phyloP scores from a whole-genome alignment of 2,113 vertebrate species.

The Oncorhynchus mykiss region DNA sequence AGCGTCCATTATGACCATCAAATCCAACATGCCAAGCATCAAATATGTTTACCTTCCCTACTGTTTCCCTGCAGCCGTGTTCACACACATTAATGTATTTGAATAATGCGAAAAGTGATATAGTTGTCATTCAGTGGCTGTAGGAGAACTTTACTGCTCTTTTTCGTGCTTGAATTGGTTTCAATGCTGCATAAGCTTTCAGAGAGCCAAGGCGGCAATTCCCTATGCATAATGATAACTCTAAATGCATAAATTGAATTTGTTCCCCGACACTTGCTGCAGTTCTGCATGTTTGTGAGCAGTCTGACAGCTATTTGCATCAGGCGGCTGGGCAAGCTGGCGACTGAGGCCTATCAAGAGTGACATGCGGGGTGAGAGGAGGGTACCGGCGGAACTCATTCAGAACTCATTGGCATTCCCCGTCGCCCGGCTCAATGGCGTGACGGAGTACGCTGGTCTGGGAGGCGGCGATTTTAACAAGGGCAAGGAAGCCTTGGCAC shows the following conservation, averaged over 20 bases:
- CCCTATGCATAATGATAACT: conserved; percentile 58
- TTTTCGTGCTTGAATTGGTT: conserved; percentile 30
- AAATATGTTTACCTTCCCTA: conserved; percentile 33
- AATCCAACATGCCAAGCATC: conserved; percentile 28
- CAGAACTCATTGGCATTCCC: conserved; percentile 31
- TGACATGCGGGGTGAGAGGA: conserved; percentile 28
- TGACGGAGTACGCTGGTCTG: background rate
- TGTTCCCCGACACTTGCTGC: conserved; percentile 35
- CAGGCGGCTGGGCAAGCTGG: conserved; percentile 22
- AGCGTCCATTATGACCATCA: conserved; percentile 30
- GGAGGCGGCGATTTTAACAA: conserved; percentile 22
- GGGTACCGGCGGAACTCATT: conserved; percentile 28
- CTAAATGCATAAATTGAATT: conserved; percentile 52
- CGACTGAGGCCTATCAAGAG: conserved; percentile 46
- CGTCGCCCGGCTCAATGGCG: background rate
- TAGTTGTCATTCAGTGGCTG: conserved; percentile 49
- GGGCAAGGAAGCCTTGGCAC: background rate
- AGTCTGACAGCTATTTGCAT: conserved; percentile 44
- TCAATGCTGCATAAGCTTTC: conserved; percentile 49
- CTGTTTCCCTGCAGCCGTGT: conserved; percentile 1
- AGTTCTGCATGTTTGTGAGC: conserved; percentile 36
- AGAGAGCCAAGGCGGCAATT: conserved; percentile 32
- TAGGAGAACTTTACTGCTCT: conserved; percentile 33
- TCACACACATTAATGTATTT: conserved; percentile 32
- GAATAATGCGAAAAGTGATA: conserved; percentile 19